Base-by-base conservation (phyloP, 2,888 invertebrate species). In the Aleiodes leptofemur region DNA sequence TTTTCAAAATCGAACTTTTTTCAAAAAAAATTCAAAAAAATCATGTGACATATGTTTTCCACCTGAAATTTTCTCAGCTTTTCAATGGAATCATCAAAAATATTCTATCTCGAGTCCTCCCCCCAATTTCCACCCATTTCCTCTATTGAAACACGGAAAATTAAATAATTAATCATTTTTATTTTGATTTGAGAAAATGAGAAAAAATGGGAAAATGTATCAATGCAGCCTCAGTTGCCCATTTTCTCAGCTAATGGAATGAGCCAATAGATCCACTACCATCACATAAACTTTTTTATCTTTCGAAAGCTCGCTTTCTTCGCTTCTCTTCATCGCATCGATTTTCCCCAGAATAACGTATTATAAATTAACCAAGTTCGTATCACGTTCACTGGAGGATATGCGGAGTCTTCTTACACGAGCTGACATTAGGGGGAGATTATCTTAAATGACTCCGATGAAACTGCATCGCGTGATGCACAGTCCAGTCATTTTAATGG, bases 211-310 rank as follows among this genome's bases (percentile, higher is more conserved):
- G 23, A 1, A 23, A 23, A 23, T 23, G 23, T 23, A 23, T 23
- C 23, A 23, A 23, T 23, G 23, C 1, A 23, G 23, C 23, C 23
- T 23, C 23, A 23, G 23, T 23, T 23, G 23, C 23, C 23, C 23
- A 23, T 23, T 23, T 23, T 23, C 23, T 23, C 23, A 1, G 23
- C 23, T 23, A 23, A 23, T 23, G 23, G 23, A 23, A 23, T 23
- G 23, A 23, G 23, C 23, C 23, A 23, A 23, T 23, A 23, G 23
- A 23, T 2, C 23, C 23, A 23, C 23, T 23, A 23, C 2, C 23
- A 23, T 23, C 50, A 57, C 16, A 59, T 70, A 61, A 73, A 53
- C 55, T 53, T 53, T 76, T 69, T 57, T 53, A 48, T 55, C 59
- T 38, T 1, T 56, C 3, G 6, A 38, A 38, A 8, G 6, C 50